Conservation (phyloP, 1,140 invertebrate species). For the Drosophila serrata region DNA sequence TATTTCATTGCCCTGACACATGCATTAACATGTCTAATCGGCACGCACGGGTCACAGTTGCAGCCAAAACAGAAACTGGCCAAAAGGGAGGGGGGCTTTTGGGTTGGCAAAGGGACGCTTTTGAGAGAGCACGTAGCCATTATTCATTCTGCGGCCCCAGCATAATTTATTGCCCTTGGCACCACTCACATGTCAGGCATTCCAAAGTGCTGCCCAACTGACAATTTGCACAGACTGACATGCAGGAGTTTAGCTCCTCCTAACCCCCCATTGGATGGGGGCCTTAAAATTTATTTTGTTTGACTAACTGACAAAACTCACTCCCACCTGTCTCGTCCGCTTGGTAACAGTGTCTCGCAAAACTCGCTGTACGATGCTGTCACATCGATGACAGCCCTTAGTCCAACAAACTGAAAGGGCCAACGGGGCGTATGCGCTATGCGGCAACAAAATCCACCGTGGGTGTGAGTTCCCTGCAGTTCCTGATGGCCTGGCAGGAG, state of each 20-base stretch:
- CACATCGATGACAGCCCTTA: constrained; percentile 60
- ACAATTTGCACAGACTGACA: constrained; percentile 74
- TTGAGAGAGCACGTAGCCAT: constrained; percentile 44
- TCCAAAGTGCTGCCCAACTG: constrained; percentile 53
- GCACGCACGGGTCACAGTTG: constrained; percentile 57
- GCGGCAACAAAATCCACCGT: constrained; percentile 86
- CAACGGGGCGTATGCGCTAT: constrained; percentile 60
- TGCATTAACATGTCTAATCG: constrained; percentile 82
- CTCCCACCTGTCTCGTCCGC: constrained; percentile 36
- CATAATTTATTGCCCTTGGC: constrained; percentile 75
- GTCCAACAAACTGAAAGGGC: constrained; percentile 1
- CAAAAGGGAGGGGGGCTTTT: not conserved
- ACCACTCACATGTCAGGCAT: constrained; percentile 64
- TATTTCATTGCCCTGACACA: constrained; percentile 79
- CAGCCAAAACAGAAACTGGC: constrained; percentile 15
- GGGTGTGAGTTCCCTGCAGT: constrained; percentile 88
- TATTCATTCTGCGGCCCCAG: constrained; percentile 70
- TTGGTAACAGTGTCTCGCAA: constrained; percentile 12
- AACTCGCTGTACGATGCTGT: constrained; percentile 39
- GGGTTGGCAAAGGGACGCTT: not conserved
- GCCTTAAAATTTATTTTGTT: constrained; percentile 63
- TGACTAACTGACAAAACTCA: constrained; percentile 63
- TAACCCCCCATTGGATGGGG: not conserved
- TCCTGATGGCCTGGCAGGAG: constrained; percentile 90
- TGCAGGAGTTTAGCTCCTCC: constrained; percentile 31